phyloP scores from a whole-genome alignment of 2,797 vertebrate genomes.

The Ctenopoma kingsleyae region DNA sequence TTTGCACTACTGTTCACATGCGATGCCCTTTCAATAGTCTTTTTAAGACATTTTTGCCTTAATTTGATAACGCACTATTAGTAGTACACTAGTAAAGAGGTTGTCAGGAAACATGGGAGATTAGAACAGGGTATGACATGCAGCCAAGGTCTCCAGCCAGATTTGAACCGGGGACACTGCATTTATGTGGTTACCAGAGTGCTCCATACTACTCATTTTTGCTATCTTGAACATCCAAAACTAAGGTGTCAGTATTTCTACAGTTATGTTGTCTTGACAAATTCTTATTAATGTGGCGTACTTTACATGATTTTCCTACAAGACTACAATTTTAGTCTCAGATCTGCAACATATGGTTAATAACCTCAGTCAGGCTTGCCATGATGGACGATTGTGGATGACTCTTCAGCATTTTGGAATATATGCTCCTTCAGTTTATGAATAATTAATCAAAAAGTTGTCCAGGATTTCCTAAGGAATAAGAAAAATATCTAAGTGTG shows the following conservation, averaged over 20 bases:
- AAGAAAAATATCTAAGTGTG: neutral
- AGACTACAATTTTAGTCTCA: neutral
- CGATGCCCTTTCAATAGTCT: too few species aligned
- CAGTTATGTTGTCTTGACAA: neutral
- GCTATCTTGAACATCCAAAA: neutral
- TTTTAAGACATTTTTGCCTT: too few species aligned
- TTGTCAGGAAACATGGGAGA: too few species aligned
- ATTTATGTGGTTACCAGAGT: too few species aligned
- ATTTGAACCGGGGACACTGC: too few species aligned
- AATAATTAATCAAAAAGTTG: slow-evolving; percentile 9
- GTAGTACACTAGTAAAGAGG: too few species aligned
- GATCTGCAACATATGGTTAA: neutral
- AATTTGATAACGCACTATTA: too few species aligned
- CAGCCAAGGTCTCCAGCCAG: too few species aligned
- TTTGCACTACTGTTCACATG: too few species aligned
- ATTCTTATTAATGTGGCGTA: neutral
- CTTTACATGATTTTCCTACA: neutral
- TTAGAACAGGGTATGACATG: too few species aligned
- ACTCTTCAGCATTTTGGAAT: neutral
- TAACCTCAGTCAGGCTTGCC: neutral
- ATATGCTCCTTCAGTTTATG: neutral
- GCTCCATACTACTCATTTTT: neutral
- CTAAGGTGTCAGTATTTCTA: neutral
- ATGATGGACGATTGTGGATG: neutral
- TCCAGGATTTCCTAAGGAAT: neutral